phyloP scores from a whole-genome alignment of 2,888 invertebrate genomes.

The Tyria jacobaeae region DNA sequence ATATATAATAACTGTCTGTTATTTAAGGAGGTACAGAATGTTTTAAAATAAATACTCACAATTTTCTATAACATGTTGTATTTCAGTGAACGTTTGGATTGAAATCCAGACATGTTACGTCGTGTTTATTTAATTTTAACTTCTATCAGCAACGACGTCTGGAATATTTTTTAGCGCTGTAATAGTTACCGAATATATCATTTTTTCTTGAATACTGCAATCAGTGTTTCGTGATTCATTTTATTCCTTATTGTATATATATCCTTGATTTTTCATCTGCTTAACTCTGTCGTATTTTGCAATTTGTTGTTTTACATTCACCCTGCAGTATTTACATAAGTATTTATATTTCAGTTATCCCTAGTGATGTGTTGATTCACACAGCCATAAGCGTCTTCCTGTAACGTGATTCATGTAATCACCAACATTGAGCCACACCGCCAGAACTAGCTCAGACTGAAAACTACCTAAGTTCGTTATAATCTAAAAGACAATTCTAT shows the following conservation, averaged over 20 bases:
- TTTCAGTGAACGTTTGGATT: background rate
- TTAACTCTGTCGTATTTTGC: background rate
- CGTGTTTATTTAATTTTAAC: constrained; percentile 15
- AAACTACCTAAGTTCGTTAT: too few relatives aligned
- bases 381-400: constrained; percentile 11
- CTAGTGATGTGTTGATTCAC: too few relatives aligned
- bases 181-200: constrained; percentile 1
- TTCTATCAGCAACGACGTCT: background rate
- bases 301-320: background rate
- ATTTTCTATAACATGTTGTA: background rate
- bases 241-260: background rate
- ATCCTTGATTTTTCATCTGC: background rate
- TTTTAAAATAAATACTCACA: background rate
- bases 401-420: constrained; percentile 5
- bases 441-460: too few relatives aligned
- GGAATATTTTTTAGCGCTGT: constrained; percentile 2
- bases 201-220: background rate
- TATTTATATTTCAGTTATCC: too few relatives aligned
- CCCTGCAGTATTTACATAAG: background rate
- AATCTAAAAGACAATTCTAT: too few relatives aligned
- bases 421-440: background rate
- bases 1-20: too few relatives aligned
- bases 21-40: background rate
- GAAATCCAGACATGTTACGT: background rate
- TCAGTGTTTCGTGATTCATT: background rate